Evolutionary conservation across 2,888 invertebrate genomes (phyloP).

Genomic region (Harpalus rufipes): DNA sequence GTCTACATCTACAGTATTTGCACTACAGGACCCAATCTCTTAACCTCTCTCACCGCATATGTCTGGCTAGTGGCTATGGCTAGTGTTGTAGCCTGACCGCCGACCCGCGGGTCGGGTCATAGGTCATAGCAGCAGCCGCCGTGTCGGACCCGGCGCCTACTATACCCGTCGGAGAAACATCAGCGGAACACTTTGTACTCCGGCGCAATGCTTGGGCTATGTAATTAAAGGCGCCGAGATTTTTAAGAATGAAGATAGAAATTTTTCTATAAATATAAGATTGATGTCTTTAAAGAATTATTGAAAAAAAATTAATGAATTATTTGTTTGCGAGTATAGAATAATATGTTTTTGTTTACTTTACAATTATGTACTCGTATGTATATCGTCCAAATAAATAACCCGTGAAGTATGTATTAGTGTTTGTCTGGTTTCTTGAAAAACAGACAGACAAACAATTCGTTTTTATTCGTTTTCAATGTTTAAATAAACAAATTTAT

Average conservation of each 20-base stretch:
- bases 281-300: too few species aligned
- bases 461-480: not conserved
- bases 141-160: not conserved
- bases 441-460: not conserved
- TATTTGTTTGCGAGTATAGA: not conserved
- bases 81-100: not conserved
- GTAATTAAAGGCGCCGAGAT: not conserved
- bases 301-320: too few species aligned
- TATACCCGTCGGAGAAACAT: not conserved
- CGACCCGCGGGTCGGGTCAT: not conserved
- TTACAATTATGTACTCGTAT: not conserved
- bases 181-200: not conserved
- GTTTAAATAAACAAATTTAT: not conserved
- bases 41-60: not conserved
- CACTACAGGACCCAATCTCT: not conserved
- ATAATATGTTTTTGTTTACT: conserved; percentile 1
- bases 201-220: not conserved
- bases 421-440: not conserved
- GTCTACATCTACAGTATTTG: too few species aligned
- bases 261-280: too few species aligned
- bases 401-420: not conserved
- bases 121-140: not conserved
- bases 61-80: not conserved
- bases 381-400: not conserved
- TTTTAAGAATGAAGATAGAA: not conserved